These are phyloP conservation scores for Diploptera punctata DNA, from an alignment of 2,888 invertebrate genomes.

Conservation along the genomic window DNA sequence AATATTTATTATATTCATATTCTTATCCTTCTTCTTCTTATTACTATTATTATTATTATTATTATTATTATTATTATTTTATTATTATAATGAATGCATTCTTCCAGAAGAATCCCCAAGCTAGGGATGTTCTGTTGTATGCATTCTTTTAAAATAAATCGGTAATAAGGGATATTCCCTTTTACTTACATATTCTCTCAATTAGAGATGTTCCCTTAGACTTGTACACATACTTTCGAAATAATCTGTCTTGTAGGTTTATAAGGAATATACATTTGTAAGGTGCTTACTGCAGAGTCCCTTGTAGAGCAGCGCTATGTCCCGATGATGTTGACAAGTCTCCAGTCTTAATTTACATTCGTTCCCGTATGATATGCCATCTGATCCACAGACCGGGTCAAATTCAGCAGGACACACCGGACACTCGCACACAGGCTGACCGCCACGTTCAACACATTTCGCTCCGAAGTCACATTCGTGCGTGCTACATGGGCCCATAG, in stretches of 20 bases:
- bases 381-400: slow-evolving; percentile 83
- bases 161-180: neutral
- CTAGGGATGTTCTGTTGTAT: too few species aligned
- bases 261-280: neutral
- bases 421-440: slow-evolving; percentile 81
- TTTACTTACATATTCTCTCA: too few species aligned
- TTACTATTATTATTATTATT: too few species aligned
- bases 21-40: too few species aligned
- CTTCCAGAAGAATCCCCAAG: too few species aligned
- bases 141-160: neutral
- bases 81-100: too few species aligned
- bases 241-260: too few species aligned
- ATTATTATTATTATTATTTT: too few species aligned
- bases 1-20: too few species aligned
- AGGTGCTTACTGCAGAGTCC: slow-evolving; percentile 87
- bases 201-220: too few species aligned
- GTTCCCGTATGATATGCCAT: slow-evolving; percentile 84
- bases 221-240: too few species aligned
- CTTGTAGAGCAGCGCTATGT: slow-evolving; percentile 77
- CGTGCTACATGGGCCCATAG: slow-evolving; percentile 68
- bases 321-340: slow-evolving; percentile 73
- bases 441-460: slow-evolving; percentile 69
- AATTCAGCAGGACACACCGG: slow-evolving; percentile 82
- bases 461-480: slow-evolving; percentile 81
- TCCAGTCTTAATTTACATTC: slow-evolving; percentile 82